Base-by-base conservation (phyloP, 2,113 vertebrate species). In the Coturnix japonica region DNA sequence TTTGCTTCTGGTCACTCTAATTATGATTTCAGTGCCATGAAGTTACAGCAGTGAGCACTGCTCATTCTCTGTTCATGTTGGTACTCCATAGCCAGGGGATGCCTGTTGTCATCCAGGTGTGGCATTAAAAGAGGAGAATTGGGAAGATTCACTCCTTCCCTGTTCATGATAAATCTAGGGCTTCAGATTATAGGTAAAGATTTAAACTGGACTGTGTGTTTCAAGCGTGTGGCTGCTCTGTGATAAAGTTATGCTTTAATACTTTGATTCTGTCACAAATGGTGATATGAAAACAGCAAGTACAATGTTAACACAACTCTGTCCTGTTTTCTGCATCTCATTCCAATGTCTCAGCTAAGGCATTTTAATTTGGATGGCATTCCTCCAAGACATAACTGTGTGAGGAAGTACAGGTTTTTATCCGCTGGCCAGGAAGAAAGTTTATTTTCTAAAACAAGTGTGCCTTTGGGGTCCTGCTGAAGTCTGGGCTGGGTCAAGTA, bases 201-300 rank as follows among this genome's bases (percentile, higher is more conserved):
- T 59, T 47, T 90, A 31, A 90, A 79, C 66, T 82, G n/a, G 61
- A 35, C 25, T 67, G 23, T 16, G 5, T 77, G 22, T 73, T 85
- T 90, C 77, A 85, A 77, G 54, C 33, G 8, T 39, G 67, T 3
- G 4, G 41, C 67, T 85, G 31, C 87, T 89, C 75, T 80, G 2
- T 82, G 65, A 81, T 60, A 89, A 77, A 81, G 90, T 93, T 94
- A 56, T 76, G 69, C 64, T 67, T 89, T 89, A 94, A 74, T 89
- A 73, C 72, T 84, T 76, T 3, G 59, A 70, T 92, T 93, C 89
- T 92, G 63, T 92, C 84, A 64, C 2, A 7, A 93, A 56, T 18
- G 31, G 17, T 79, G 51, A 64, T 9, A 6, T 92, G 85, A 81
- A 89, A 91, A 70, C 89, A 63, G 44, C 21, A 49, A 89, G 30